Evolutionary conservation across 2,797 vertebrate species (phyloP), one percentile per base, ranked within the genome.

Genomic region (Sebastes nivosus): DNA sequence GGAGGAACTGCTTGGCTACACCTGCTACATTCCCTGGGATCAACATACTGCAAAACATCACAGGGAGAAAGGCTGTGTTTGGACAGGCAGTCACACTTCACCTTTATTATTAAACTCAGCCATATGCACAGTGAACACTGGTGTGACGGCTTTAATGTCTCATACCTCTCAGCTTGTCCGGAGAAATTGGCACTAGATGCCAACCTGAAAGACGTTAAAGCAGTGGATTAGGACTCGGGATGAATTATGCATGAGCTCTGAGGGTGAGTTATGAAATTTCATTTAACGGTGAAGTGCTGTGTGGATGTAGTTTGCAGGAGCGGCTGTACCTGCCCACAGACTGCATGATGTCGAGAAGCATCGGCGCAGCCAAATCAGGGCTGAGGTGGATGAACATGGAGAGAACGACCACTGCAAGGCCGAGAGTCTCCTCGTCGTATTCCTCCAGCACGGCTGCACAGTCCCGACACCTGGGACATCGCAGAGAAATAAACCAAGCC

Each of bases 311-410:
- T 74, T 72, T 79, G 79, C 55, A 34, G 78, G 46, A 73, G 82
- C 30, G 8, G 86, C 61, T 24, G 86, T 95, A 99, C 99, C 99
- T 97, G 93, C 98, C 98, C 93, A 99, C 99, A 82, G 98, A 99
- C 92, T 99, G 99, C 97, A 99, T 98, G 91, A 99, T 99, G 91
- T 99, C 98, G 50, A 99, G 91, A n/a, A 99, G 94, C 86, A 99
- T 95, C 0, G 99, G 99, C 70, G 99, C 99, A 3, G 98, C 99
- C 94, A 99, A 87, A 89, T 99, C 99, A 1, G 99, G 98, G 88
- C 98, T 99, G 72, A 99, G 94, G 89, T 99, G 99, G 90, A 98
- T 98, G 92, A 99, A 99, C 55, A 99, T 99, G 77, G 98, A 99
- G 3, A 99, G 96, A 50, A 99, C 98, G 69, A 98, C 98, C 25